Percentiles rank a stretch among this genome's conserved stretches.
These are phyloP conservation scores for Muntiacus reevesi DNA, from an alignment of 2,113 vertebrate genomes.

Conservation along the genomic window DNA sequence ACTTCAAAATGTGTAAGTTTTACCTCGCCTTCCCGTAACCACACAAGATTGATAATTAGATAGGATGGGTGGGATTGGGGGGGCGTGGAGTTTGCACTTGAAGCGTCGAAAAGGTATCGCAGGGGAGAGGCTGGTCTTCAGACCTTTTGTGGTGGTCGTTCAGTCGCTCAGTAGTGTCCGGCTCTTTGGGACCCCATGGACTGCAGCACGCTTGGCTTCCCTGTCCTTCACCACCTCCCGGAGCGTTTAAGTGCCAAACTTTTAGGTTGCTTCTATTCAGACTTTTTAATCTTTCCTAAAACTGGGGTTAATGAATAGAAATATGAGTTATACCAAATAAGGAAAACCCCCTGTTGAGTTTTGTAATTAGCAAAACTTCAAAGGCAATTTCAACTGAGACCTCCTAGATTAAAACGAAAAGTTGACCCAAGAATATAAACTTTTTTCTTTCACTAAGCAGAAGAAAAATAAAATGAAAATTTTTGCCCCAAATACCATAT, in stretches of 20 bases:
- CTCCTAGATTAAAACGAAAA: constrained; percentile 55
- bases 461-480: constrained; percentile 55
- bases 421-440: constrained; percentile 56
- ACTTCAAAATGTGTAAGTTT: constrained; percentile 39
- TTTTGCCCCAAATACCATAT: background rate
- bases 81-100: background rate
- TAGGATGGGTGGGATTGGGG: background rate
- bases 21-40: background rate
- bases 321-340: constrained; percentile 68
- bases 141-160: constrained; percentile 23
- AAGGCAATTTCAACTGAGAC: constrained; percentile 73
- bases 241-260: constrained; percentile 41
- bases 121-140: constrained; percentile 20
- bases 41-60: constrained; percentile 51
- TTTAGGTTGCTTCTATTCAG: constrained; percentile 59
- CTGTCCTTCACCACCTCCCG: background rate
- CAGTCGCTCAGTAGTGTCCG: accelerated
- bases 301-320: constrained; percentile 73
- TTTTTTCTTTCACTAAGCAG: constrained; percentile 57
- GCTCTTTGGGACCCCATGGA: background rate
- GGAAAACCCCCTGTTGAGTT: constrained; percentile 76
- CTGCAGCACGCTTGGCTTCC: background rate
- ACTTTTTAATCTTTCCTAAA: constrained; percentile 69
- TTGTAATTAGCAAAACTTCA: constrained; percentile 76
- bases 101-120: constrained; percentile 35